Evolutionary conservation across 2,888 invertebrate genomes (phyloP), one percentile per base, ranked within the genome.

Genomic region (Prosapia bicincta): DNA sequence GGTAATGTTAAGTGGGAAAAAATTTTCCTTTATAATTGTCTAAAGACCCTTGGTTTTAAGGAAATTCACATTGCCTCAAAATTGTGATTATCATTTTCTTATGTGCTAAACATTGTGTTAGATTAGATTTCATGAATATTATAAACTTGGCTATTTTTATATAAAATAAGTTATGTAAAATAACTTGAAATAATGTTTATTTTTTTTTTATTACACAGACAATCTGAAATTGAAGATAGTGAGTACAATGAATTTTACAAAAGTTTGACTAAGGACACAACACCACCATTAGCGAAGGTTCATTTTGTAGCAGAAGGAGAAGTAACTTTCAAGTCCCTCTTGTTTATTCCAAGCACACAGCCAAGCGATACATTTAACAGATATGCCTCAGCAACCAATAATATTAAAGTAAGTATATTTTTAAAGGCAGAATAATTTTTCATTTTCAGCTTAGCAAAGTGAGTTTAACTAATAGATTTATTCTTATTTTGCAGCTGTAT

Each of bases 301-400:
- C 99, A 99, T 87, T 99, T 99, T 86, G 91, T 97, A 78, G 99
- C 99, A 26, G 99, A 99, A 87, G 99, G 99, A 79, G 99, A 99
- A 88, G 98, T 99, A 7, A 97, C 98, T 7, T 99, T 99, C 89
- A 98, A 98, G 85, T 95, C 98, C 76, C 90, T 99, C 79, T 88
- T 99, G 78, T 99, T 93, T 87, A 92, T 99, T 79, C 99, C 99
- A 67, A 92, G 92, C 84, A 90, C 91, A 38, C 95, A 97, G 83
- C 98, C 98, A 0, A 88, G 92, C 10, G 99, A 99, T 85, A 93
- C 93, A 82, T 99, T 99, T 89, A 97, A 97, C 86, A 92, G 92
- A 84, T 99, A 99, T 85, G 99, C 98, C 81, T 94, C 96, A 80
- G 94, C 94, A 84, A 92, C 93, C 3, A 98, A 98, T 85, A 93